Conservation (phyloP, 1,140 invertebrate genomes). For the Cydia amplana region DNA sequence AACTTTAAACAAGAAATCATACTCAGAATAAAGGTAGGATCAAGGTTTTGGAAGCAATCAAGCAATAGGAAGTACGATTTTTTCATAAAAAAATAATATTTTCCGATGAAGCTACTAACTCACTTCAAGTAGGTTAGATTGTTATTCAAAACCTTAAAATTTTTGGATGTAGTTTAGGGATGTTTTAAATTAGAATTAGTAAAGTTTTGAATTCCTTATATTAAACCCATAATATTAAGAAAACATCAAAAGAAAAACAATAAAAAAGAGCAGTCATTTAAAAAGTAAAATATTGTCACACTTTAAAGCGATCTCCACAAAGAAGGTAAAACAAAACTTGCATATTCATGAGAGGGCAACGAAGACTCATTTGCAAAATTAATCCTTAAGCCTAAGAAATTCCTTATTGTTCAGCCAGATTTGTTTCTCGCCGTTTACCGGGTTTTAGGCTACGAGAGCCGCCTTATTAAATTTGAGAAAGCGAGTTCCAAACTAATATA, state of each 20-base stretch:
- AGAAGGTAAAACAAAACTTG: constrained; percentile 35
- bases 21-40: too few species aligned
- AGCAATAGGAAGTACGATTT: too few species aligned
- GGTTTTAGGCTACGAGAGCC: background rate
- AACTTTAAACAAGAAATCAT: too few species aligned
- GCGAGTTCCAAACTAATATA: constrained; percentile 33
- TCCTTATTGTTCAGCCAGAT: constrained; percentile 34
- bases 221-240: background rate
- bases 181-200: too few species aligned
- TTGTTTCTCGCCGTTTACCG: constrained; percentile 16
- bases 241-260: background rate
- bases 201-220: too few species aligned
- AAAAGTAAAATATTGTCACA: constrained; percentile 22
- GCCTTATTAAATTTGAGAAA: constrained; percentile 26
- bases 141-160: too few species aligned
- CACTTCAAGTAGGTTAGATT: too few species aligned
- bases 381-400: constrained; percentile 39
- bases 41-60: too few species aligned
- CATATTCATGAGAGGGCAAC: constrained; percentile 41
- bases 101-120: too few species aligned
- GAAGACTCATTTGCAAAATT: constrained; percentile 42
- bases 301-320: constrained; percentile 11
- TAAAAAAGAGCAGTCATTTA: background rate
- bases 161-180: too few species aligned
- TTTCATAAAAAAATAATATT: too few species aligned